These are phyloP conservation scores for Noctua janthe DNA, from an alignment of 2,888 invertebrate genomes.

Conservation along the genomic window DNA sequence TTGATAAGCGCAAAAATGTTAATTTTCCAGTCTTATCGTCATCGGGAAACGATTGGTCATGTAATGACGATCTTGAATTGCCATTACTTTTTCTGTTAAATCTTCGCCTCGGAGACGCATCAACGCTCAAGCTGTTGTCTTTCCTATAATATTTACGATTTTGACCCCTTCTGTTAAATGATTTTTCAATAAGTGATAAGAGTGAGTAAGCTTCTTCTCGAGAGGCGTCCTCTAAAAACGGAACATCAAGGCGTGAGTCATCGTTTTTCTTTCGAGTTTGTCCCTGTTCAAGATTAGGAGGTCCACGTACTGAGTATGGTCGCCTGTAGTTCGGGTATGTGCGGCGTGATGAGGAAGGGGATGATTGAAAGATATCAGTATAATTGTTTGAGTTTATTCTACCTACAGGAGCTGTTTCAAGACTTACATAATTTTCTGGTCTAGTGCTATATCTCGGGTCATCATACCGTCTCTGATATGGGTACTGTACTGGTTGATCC, in stretches of 20 bases:
- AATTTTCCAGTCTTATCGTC: constrained; percentile 2
- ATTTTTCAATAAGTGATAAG: constrained; percentile 5
- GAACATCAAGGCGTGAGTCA: constrained; percentile 11
- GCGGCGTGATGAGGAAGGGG: constrained; percentile 1
- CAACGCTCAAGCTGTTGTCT: constrained; percentile 9
- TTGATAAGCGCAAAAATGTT: constrained; percentile 14
- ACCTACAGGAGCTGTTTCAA: constrained; percentile 14
- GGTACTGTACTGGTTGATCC: background rate
- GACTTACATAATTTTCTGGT: constrained; percentile 4
- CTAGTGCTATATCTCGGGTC: background rate
- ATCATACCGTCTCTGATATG: constrained; percentile 7
- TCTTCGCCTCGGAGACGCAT: background rate
- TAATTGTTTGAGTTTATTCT: constrained; percentile 1
- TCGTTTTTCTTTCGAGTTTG: constrained; percentile 1
- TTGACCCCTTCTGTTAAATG: constrained; percentile 6
- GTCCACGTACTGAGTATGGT: constrained; percentile 9
- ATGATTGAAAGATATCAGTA: background rate
- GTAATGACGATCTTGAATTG: background rate
- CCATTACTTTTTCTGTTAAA: constrained; percentile 1
- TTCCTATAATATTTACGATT: constrained; percentile 2
- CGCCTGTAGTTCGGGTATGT: constrained; percentile 1
- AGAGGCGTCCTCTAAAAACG: constrained; percentile 6
- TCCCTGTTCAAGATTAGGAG: background rate
- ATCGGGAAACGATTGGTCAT: background rate
- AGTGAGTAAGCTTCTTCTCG: constrained; percentile 27